Percentiles rank a stretch among this genome's conserved stretches.
These are phyloP conservation scores for Eumeta japonica DNA, from an alignment of 1,140 invertebrate genomes.

Conservation along the genomic window DNA sequence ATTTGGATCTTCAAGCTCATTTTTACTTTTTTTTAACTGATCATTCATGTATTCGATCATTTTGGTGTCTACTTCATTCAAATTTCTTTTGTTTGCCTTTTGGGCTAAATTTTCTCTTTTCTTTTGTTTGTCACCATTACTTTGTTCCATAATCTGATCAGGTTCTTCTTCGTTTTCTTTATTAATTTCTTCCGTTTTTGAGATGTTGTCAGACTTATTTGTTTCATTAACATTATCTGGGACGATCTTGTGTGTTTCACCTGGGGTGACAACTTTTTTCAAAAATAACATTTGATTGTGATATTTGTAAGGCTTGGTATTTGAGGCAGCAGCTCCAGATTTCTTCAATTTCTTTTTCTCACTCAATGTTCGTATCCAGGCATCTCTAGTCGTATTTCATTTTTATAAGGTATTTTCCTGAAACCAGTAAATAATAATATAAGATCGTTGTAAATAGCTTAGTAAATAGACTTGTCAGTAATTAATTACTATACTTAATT, in stretches of 20 bases:
- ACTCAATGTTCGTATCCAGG: no score
- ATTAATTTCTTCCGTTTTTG: conserved; percentile 5
- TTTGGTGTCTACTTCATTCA: no score
- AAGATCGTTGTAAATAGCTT: no score
- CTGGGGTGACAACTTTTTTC: conserved; percentile 13
- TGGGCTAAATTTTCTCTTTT: conserved; percentile 5
- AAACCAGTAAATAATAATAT: conserved; percentile 6
- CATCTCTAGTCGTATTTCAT: no score
- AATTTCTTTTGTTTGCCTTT: no score
- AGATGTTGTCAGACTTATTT: conserved; percentile 5
- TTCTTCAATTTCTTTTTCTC: conserved; percentile 6
- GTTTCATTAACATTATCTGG: no score
- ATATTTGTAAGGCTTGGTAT: no score
- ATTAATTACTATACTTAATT: conserved; percentile 6
- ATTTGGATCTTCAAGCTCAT: no score
- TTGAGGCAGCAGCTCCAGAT: no score
- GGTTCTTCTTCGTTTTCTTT: no score
- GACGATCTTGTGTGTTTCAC: conserved; percentile 13
- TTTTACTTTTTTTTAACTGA: no score
- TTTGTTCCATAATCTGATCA: conserved; percentile 3
- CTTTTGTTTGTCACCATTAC: conserved; percentile 5
- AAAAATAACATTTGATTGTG: conserved; percentile 16
- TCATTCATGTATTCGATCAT: no score
- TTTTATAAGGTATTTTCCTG: conserved; percentile 6
- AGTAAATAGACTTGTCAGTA: conserved; percentile 3